These are phyloP conservation scores for Pampusana beccarii DNA, from an alignment of 2,113 vertebrate species.

Conservation along the genomic window DNA sequence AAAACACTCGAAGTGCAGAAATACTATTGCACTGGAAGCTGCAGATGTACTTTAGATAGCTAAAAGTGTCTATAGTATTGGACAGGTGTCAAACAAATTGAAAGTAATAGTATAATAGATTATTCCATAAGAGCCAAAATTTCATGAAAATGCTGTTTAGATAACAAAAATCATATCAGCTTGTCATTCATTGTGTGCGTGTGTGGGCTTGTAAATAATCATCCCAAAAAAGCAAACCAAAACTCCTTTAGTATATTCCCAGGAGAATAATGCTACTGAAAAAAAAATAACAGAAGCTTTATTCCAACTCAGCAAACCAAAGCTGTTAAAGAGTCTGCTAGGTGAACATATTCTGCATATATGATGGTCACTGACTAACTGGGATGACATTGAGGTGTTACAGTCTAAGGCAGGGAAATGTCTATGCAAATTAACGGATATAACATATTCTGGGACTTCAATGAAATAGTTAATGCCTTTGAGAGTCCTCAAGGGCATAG, in stretches of 20 bases:
- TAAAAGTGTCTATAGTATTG: background rate
- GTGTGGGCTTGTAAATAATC: background rate
- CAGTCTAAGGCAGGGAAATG: background rate
- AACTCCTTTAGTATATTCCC: background rate
- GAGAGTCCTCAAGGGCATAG: background rate
- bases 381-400: background rate
- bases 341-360: background rate
- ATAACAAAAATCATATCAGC: background rate
- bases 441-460: background rate
- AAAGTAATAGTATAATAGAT: background rate
- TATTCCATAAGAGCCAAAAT: background rate
- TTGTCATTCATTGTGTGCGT: background rate
- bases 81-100: conserved; percentile 2
- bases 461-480: background rate
- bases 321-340: background rate
- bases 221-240: background rate
- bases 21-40: background rate
- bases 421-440: background rate
- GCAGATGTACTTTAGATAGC: background rate
- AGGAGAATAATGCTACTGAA: background rate
- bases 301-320: background rate
- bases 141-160: background rate
- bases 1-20: background rate
- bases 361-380: background rate
- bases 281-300: background rate